Conservation (phyloP, 2,888 invertebrate genomes). For the Lasius fuliginosus region DNA sequence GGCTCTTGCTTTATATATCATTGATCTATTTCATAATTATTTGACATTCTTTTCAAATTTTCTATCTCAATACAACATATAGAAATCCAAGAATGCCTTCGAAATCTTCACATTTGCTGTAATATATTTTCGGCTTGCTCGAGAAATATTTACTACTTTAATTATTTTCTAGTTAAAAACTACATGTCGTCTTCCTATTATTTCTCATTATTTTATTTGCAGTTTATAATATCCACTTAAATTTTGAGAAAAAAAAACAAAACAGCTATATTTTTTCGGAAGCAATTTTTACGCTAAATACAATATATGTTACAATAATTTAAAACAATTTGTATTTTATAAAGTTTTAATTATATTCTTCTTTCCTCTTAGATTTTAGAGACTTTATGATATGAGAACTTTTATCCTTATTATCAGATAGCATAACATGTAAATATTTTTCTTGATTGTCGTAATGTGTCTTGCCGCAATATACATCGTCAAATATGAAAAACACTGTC, state of each 20-base stretch:
- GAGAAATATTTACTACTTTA: not conserved
- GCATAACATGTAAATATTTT: not conserved
- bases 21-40: too few relatives aligned
- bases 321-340: not conserved
- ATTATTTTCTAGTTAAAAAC: not conserved
- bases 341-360: not conserved
- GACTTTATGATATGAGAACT: not conserved
- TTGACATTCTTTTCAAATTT: too few relatives aligned
- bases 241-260: not conserved
- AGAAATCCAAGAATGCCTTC: too few relatives aligned
- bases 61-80: too few relatives aligned
- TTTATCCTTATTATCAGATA: conserved; percentile 11
- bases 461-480: conserved; percentile 67
- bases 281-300: not conserved
- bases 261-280: not conserved
- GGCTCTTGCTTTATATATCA: too few relatives aligned
- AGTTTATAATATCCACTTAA: not conserved
- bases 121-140: not conserved
- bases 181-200: not conserved
- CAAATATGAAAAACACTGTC: conserved; percentile 71
- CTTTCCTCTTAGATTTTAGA: not conserved
- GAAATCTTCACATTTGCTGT: too few relatives aligned
- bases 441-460: not conserved
- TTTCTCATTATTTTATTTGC: not conserved
- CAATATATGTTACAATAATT: not conserved